A percentile compares a stretch with the other conserved stretches of the same genome.
These are phyloP conservation scores for Procavia capensis DNA, from an alignment of 2,113 vertebrate genomes.

Conservation along the genomic window DNA sequence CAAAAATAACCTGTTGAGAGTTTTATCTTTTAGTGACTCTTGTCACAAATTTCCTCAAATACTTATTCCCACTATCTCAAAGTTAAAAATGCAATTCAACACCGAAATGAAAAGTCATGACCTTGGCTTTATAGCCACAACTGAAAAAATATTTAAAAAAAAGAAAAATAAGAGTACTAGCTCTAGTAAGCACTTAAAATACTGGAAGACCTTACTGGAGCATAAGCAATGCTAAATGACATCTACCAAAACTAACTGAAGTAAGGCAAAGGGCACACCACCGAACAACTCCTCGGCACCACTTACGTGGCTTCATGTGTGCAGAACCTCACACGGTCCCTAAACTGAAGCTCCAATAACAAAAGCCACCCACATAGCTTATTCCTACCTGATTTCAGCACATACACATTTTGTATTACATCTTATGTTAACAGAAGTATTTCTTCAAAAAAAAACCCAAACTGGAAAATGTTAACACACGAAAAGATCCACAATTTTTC, in stretches of 20 bases:
- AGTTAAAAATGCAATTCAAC: constrained; percentile 49
- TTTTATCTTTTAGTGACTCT: constrained; percentile 13
- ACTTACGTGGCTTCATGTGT: constrained; percentile 49
- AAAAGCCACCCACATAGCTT: constrained; percentile 51
- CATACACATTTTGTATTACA: constrained; percentile 44
- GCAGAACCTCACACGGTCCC: constrained; percentile 12
- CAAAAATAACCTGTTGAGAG: constrained; percentile 8
- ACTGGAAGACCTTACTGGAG: constrained; percentile 45
- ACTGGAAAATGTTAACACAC: constrained; percentile 40
- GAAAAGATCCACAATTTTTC: background rate
- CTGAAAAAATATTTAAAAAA: constrained; percentile 13
- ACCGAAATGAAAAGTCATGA: constrained; percentile 20
- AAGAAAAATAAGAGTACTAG: background rate
- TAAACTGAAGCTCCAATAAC: constrained; percentile 13
- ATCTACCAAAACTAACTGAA: constrained; percentile 31
- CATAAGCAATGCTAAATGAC: background rate
- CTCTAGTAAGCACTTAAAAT: constrained; percentile 51
- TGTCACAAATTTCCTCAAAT: constrained; percentile 15
- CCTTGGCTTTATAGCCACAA: constrained; percentile 30
- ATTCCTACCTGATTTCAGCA: constrained; percentile 38
- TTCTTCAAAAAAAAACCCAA: constrained; percentile 38
- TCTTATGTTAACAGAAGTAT: constrained; percentile 38
- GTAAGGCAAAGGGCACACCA: constrained; percentile 51
- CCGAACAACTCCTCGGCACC: background rate
- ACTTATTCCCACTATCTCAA: constrained; percentile 28